These are phyloP conservation scores for Masticophis lateralis DNA, from an alignment of 2,797 vertebrate genomes.

Conservation along the genomic window DNA sequence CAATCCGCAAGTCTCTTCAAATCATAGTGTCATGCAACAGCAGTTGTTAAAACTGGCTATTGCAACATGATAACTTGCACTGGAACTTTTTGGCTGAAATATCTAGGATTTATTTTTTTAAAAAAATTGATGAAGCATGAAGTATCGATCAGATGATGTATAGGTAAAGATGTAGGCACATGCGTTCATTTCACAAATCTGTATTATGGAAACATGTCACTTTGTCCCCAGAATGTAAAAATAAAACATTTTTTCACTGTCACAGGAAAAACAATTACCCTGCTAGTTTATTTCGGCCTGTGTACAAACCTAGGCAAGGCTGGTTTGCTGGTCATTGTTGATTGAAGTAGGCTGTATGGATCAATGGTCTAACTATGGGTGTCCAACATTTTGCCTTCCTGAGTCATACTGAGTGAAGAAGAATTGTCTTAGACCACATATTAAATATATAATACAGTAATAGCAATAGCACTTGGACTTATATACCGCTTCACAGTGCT, in stretches of 20 bases:
- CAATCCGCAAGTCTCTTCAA: not conserved
- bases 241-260: not conserved
- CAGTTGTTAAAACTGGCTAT: not conserved
- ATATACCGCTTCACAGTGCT: too few species aligned
- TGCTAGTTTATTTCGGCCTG: not conserved
- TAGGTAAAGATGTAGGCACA: not conserved
- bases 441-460: not conserved
- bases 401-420: not conserved
- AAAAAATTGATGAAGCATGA: not conserved
- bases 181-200: not conserved
- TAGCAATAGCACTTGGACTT: too few species aligned
- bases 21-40: not conserved
- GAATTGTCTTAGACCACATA: not conserved
- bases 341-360: not conserved
- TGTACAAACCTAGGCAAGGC: not conserved
- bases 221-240: not conserved
- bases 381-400: not conserved
- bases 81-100: not conserved
- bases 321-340: not conserved
- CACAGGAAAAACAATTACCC: not conserved
- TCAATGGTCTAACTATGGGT: not conserved
- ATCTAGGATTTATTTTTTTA: not conserved
- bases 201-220: not conserved
- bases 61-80: accelerated
- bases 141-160: not conserved